Evolutionary conservation across 2,888 invertebrate species (phyloP).

Genomic region (Hypomecis atomaria): DNA sequence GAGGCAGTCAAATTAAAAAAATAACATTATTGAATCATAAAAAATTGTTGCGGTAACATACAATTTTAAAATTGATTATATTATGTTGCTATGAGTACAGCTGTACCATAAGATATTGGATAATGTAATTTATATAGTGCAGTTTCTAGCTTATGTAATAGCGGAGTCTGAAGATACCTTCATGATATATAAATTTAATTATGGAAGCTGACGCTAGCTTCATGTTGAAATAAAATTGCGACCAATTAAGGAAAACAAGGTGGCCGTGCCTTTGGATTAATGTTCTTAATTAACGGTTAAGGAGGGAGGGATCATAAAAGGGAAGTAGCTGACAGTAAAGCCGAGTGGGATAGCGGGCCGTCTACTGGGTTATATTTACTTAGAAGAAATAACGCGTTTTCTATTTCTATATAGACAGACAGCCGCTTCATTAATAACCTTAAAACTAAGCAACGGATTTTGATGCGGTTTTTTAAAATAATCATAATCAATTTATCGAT

Average conservation of each 20-base stretch:
- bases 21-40: no score
- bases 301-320: slow-evolving; percentile 69
- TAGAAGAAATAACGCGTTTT: slow-evolving; percentile 3
- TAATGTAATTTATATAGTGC: no score
- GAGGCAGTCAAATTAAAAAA: no score
- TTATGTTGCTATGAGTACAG: no score
- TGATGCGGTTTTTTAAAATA: no score
- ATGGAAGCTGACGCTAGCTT: slow-evolving; percentile 67
- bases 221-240: slow-evolving; percentile 75
- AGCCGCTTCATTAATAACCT: no score
- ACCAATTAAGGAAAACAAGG: slow-evolving; percentile 81
- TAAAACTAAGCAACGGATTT: no score
- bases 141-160: no score
- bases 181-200: slow-evolving; percentile 64
- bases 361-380: slow-evolving; percentile 1
- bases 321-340: slow-evolving; percentile 58
- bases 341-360: slow-evolving; percentile 43
- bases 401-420: slow-evolving; percentile 15
- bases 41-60: no score
- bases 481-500: no score
- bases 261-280: slow-evolving; percentile 78
- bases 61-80: no score
- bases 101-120: no score
- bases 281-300: slow-evolving; percentile 80
- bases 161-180: background rate